A percentile compares a stretch with the other conserved stretches of the same genome.
Evolutionary conservation across 2,888 invertebrate species (phyloP).

Genomic region (Luperina testacea): DNA sequence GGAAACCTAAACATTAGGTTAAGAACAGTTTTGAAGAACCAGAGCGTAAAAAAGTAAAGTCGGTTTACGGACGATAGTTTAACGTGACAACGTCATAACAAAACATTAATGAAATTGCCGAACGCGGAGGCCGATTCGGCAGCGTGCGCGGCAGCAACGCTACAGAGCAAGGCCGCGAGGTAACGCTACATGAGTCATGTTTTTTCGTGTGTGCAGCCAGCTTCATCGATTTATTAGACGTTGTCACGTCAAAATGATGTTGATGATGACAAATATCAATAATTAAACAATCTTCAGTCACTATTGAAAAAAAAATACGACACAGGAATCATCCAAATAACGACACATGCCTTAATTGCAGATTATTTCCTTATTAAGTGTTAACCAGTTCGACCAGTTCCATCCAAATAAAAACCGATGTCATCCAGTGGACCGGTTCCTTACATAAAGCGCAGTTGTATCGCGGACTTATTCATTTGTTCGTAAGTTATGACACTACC

Average conservation of each 20-base stretch:
- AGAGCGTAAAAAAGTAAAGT: too few relatives aligned
- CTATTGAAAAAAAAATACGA: not conserved
- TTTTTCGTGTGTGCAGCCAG: too few relatives aligned
- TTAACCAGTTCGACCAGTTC: conserved; percentile 30
- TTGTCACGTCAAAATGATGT: too few relatives aligned
- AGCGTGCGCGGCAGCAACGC: too few relatives aligned
- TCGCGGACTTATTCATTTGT: conserved; percentile 16
- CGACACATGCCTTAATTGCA: conserved; percentile 32
- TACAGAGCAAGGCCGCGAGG: too few relatives aligned
- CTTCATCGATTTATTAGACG: too few relatives aligned
- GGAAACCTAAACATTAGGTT: not conserved
- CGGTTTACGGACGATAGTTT: too few relatives aligned
- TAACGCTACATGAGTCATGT: too few relatives aligned
- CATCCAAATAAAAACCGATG: conserved; percentile 18
- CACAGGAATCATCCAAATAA: conserved; percentile 35
- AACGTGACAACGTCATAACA: too few relatives aligned
- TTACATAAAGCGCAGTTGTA: conserved; percentile 14
- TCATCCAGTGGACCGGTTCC: conserved; percentile 7
- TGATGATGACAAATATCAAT: not conserved
- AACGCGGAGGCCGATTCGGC: too few relatives aligned
- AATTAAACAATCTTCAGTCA: not conserved
- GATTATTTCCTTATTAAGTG: conserved; percentile 6
- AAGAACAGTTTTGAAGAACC: not conserved
- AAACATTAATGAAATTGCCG: too few relatives aligned
- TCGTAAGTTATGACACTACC: conserved; percentile 17